Percentiles rank a stretch among this genome's conserved stretches.
phyloP scores from a whole-genome alignment of 1,140 invertebrate species.

The Diorhabda elongata region DNA sequence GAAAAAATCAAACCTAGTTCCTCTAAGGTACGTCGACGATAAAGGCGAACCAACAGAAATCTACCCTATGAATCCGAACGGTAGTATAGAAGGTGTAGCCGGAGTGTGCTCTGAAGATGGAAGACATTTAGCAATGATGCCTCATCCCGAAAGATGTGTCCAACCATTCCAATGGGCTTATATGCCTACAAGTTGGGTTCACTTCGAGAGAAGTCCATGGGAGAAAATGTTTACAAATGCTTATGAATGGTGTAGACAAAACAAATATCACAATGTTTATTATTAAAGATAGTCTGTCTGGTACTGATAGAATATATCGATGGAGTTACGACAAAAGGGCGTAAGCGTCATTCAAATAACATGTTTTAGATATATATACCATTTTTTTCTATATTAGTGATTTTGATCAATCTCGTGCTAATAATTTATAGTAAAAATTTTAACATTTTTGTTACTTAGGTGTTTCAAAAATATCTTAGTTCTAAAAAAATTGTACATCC shows the following conservation, averaged over 20 bases:
- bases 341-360: no score
- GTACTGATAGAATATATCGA: no score
- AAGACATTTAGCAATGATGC: constrained; percentile 95
- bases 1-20: constrained; percentile 60
- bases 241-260: constrained; percentile 66
- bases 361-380: no score
- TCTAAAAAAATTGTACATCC: no score
- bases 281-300: constrained; percentile 18
- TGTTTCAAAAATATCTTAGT: no score
- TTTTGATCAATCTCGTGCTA: no score
- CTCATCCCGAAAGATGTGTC: constrained; percentile 91
- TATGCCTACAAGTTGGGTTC: constrained; percentile 53
- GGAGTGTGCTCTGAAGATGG: constrained; percentile 86
- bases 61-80: constrained; percentile 95
- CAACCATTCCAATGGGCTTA: constrained; percentile 84
- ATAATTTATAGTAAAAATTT: no score
- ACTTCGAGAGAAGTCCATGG: constrained; percentile 75
- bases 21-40: constrained; percentile 84
- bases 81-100: constrained; percentile 78
- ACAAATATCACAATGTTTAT: constrained; percentile 31
- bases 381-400: no score
- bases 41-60: constrained; percentile 65
- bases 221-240: constrained; percentile 88
- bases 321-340: no score
- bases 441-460: no score